Evolutionary conservation across 2,113 vertebrate species (phyloP), one percentile per base, ranked within the genome.

Genomic region (Speoplatyrhinus poulsoni): DNA sequence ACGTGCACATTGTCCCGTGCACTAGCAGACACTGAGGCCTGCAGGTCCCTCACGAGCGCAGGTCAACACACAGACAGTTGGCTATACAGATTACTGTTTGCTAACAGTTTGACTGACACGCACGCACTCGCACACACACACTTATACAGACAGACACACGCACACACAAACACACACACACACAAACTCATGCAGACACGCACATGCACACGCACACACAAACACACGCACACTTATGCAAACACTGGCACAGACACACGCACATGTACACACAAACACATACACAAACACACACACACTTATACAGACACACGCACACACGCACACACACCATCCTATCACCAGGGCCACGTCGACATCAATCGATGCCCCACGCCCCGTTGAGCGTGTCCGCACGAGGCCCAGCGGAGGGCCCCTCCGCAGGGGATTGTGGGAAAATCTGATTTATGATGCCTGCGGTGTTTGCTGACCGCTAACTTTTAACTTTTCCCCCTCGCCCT

Each of bases 361-460:
- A 92, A 94, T 93, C 92, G 92, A 94, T 93, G 92, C 88, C 76
- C 87, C 84, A 88, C 80, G 91, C 90, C 92, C 92, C 85, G 82
- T 92, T 77, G 89, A 93, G 90, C 91, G 89, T 92, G 91, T 93
- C 93, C 86, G 67, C 88, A 69, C 85, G 65, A 78, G 90, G 88
- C 89, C 89, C 86, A 86, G 86, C 70, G 73, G 74, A 81, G 91
- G 90, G 86, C 90, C 87, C 89, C 83, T 91, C 91, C 88, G 83
- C 89, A 69, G 91, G 87, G 90, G 90, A 92, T 93, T 93, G 88
- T 90, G 92, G 91, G 92, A 91, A 41, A 92, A 92, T 91, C 89
- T 93, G 93, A 94, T 93, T 93, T 94, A 93, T 94, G 90, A 93
- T 82, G 89, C 89, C 87, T 53, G 72, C 70, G 71, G 90, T 90